Evolutionary conservation across 2,797 vertebrate genomes (phyloP).

Genomic region (Hafferia zeledoni): DNA sequence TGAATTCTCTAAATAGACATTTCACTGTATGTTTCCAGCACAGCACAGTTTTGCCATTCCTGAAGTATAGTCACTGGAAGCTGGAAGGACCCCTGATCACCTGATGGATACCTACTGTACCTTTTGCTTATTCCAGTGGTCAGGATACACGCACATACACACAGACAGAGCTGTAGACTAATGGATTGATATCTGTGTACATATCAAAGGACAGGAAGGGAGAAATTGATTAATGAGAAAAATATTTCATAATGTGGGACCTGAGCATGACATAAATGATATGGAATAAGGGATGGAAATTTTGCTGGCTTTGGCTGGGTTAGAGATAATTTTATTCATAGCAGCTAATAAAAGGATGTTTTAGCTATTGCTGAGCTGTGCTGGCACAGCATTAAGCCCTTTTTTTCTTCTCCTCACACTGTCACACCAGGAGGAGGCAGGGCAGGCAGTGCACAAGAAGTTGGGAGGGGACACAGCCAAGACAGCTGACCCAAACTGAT

Average conservation of each 20-base stretch:
- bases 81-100: not conserved
- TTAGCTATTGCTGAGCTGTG: not conserved
- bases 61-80: not conserved
- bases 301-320: not conserved
- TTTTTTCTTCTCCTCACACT: not conserved
- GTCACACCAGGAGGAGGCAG: not conserved
- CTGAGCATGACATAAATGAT: not conserved
- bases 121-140: not conserved
- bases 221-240: not conserved
- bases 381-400: not conserved
- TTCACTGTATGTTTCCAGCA: not conserved
- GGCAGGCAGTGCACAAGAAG: not conserved
- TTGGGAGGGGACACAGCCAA: accelerated
- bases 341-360: not conserved
- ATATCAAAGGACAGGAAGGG: not conserved
- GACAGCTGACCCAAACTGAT: not conserved
- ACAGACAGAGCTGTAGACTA: not conserved
- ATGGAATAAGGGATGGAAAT: not conserved
- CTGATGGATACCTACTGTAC: not conserved
- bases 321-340: not conserved
- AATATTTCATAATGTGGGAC: not conserved
- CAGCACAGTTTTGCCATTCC: not conserved
- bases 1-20: not conserved
- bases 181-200: not conserved
- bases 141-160: not conserved